Conservation (phyloP, 2,888 invertebrate species). For the Trissonchulus latispiculum region DNA sequence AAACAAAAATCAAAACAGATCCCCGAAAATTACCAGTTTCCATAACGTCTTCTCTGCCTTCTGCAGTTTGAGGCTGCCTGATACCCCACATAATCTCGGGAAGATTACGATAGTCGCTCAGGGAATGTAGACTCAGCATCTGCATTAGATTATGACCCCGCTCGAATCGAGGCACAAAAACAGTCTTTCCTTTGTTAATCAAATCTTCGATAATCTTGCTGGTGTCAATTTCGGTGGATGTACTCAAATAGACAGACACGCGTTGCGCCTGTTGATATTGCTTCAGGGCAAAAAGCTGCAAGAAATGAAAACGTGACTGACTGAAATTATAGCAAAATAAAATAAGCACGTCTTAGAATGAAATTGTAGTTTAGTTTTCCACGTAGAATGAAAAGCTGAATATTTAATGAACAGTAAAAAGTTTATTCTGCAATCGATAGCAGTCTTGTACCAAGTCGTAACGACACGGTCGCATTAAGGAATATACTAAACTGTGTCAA, state of each 20-base stretch:
- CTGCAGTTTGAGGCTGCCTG: constrained; percentile 64
- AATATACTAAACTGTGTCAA: no score
- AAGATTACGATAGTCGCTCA: constrained; percentile 62
- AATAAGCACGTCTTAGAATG: no score
- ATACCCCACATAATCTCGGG: constrained; percentile 81
- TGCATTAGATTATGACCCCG: constrained; percentile 57
- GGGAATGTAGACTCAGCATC: constrained; percentile 67
- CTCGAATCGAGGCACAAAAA: constrained; percentile 70
- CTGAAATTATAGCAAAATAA: no score
- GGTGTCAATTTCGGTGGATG: constrained; percentile 64
- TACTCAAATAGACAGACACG: constrained; percentile 66
- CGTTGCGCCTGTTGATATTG: constrained; percentile 51
- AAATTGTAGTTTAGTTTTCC: no score
- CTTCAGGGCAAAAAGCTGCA: no score
- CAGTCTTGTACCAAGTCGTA: no score
- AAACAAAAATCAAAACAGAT: no score
- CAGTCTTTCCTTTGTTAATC: constrained; percentile 54
- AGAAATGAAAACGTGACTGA: no score
- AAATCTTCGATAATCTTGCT: constrained; percentile 54
- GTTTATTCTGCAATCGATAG: no score
- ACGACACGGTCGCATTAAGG: no score
- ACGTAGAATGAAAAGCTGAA: no score
- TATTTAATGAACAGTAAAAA: no score
- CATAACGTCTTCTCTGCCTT: constrained; percentile 63
- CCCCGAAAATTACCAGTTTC: constrained; percentile 66